These are phyloP conservation scores for Enchytraeus crypticus DNA, from an alignment of 2,888 invertebrate species.

Conservation along the genomic window DNA sequence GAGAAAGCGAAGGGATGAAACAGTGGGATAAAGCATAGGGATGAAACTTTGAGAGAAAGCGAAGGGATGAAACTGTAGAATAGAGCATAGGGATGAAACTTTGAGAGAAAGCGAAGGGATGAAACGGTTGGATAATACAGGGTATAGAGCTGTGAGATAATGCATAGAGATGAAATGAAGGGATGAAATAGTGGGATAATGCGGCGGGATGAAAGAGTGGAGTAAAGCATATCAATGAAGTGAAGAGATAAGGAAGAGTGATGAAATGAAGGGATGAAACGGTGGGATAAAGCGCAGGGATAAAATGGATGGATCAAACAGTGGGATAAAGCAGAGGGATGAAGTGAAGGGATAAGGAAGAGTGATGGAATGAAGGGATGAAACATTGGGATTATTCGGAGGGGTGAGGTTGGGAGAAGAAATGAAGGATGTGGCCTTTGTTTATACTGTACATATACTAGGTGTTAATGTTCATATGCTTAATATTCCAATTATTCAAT, in stretches of 20 bases:
- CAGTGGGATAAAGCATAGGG: not conserved
- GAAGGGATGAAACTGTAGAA: not conserved
- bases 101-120: not conserved
- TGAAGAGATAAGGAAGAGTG: not conserved
- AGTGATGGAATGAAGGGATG: not conserved
- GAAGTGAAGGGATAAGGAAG: not conserved
- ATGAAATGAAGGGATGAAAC: not conserved
- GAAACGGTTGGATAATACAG: not conserved
- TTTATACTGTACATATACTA: no score
- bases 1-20: not conserved
- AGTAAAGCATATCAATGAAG: not conserved
- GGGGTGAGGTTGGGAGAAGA: no score
- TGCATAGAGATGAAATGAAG: not conserved
- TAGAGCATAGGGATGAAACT: not conserved
- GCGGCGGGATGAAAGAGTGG: not conserved
- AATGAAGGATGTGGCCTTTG: no score
- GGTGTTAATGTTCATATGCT: no score
- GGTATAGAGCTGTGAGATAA: not conserved
- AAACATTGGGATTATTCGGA: no score
- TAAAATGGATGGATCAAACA: not conserved
- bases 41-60: not conserved
- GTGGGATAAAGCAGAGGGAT: not conserved
- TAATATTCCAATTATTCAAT: no score
- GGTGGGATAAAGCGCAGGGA: not conserved
- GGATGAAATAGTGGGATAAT: not conserved